Evolutionary conservation across 2,797 vertebrate species (phyloP).

Genomic region (Pempheris klunzingeri): DNA sequence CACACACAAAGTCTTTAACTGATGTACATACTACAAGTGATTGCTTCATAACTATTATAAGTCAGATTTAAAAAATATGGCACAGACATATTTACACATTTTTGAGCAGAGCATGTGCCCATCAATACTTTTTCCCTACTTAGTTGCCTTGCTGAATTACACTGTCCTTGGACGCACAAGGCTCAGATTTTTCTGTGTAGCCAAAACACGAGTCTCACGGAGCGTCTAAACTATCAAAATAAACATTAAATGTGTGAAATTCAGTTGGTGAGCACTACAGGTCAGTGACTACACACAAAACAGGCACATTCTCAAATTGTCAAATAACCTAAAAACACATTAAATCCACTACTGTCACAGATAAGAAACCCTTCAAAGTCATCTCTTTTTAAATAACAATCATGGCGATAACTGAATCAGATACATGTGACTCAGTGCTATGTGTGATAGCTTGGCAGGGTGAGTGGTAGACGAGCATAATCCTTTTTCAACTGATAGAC

Average conservation of each 20-base stretch:
- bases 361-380: constrained; percentile 40
- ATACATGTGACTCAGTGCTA: constrained; percentile 41
- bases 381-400: constrained; percentile 47
- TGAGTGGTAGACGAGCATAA: constrained; percentile 49
- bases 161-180: constrained; percentile 40
- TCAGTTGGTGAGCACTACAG: constrained; percentile 18
- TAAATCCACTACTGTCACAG: constrained; percentile 42
- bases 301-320: constrained; percentile 45
- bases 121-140: constrained; percentile 31
- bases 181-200: constrained; percentile 57
- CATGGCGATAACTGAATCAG: constrained; percentile 6
- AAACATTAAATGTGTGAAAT: constrained; percentile 28
- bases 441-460: constrained; percentile 52
- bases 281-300: constrained; percentile 36
- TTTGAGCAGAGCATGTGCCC: constrained; percentile 55
- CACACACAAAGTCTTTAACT: constrained; percentile 59
- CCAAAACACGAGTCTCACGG: constrained; percentile 33
- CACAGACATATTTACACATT: constrained; percentile 82
- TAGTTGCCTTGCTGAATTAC: constrained; percentile 31
- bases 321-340: constrained; percentile 41
- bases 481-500: constrained; percentile 47
- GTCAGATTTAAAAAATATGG: constrained; percentile 66
- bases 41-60: constrained; percentile 64
- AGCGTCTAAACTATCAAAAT: constrained; percentile 44
- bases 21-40: constrained; percentile 72